Conservation (phyloP, 2,888 invertebrate genomes). For the Eupsilia transversa region DNA sequence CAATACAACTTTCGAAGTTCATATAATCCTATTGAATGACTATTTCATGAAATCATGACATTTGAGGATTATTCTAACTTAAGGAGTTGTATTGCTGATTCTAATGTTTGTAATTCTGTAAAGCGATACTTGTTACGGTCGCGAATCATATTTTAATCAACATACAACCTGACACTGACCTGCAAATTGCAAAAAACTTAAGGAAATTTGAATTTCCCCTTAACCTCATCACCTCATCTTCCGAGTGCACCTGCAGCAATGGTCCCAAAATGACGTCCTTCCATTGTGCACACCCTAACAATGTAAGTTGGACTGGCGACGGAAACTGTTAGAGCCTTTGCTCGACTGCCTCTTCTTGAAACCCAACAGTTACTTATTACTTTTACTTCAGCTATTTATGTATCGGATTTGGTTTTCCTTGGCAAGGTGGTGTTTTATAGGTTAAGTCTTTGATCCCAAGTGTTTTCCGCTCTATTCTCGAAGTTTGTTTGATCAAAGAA, state of each 20-base stretch:
- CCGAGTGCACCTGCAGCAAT: not conserved
- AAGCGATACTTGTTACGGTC: too few relatives aligned
- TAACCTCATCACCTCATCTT: not conserved
- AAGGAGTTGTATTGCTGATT: too few relatives aligned
- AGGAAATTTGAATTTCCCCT: too few relatives aligned
- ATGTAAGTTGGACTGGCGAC: constrained; percentile 34
- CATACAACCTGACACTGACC: too few relatives aligned
- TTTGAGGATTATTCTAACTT: too few relatives aligned
- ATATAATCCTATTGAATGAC: too few relatives aligned
- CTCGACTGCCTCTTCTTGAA: constrained; percentile 24
- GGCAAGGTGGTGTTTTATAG: constrained; percentile 34
- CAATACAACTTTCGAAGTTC: too few relatives aligned
- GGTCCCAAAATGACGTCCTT: constrained; percentile 16
- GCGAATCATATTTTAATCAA: too few relatives aligned
- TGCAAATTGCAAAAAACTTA: too few relatives aligned
- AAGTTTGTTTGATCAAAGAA: constrained; percentile 43
- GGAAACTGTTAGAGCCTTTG: constrained; percentile 50
- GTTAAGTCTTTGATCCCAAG: constrained; percentile 28
- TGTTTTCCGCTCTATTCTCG: constrained; percentile 16
- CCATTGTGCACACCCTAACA: constrained; percentile 30
- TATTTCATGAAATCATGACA: too few relatives aligned
- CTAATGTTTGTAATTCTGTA: too few relatives aligned
- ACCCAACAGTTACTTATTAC: constrained; percentile 48
- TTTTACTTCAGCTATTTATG: constrained; percentile 55
- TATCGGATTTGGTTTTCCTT: constrained; percentile 42